Conservation (phyloP, 1,140 invertebrate genomes). For the Himalopsyche phryganea region DNA sequence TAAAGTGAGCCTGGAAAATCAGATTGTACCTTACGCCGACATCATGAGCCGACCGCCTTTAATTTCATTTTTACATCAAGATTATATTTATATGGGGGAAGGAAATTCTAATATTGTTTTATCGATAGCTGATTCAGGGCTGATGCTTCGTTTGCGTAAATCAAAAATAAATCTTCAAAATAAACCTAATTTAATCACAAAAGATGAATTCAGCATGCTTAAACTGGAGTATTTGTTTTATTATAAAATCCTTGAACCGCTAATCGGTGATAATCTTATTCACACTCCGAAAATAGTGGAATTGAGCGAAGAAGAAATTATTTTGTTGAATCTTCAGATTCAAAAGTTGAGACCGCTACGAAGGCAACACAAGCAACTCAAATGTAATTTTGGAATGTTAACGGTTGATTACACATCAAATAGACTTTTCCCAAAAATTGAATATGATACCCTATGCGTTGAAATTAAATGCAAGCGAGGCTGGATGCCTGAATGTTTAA, state of each 20-base stretch:
- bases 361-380: constrained; percentile 38
- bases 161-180: constrained; percentile 1
- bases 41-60: constrained; percentile 3
- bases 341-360: constrained; percentile 38
- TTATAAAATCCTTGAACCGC: constrained; percentile 42
- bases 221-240: constrained; percentile 37
- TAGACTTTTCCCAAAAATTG: constrained; percentile 31
- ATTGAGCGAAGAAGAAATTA: constrained; percentile 37
- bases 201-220: constrained; percentile 15
- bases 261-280: constrained; percentile 35
- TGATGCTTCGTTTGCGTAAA: constrained; percentile 26
- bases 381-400: constrained; percentile 42
- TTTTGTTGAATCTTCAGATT: constrained; percentile 35
- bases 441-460: constrained; percentile 54
- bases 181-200: background rate
- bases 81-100: constrained; percentile 45
- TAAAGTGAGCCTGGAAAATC: too few species aligned
- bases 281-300: constrained; percentile 38
- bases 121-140: constrained; percentile 30
- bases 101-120: constrained; percentile 50
- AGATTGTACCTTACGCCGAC: too few species aligned
- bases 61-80: constrained; percentile 3
- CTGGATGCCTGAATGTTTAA: constrained; percentile 53
- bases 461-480: constrained; percentile 79
- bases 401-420: constrained; percentile 44